Percentiles rank a stretch among this genome's conserved stretches.
phyloP scores from a whole-genome alignment of 2,888 invertebrate species.

The Andrena hattorfiana region DNA sequence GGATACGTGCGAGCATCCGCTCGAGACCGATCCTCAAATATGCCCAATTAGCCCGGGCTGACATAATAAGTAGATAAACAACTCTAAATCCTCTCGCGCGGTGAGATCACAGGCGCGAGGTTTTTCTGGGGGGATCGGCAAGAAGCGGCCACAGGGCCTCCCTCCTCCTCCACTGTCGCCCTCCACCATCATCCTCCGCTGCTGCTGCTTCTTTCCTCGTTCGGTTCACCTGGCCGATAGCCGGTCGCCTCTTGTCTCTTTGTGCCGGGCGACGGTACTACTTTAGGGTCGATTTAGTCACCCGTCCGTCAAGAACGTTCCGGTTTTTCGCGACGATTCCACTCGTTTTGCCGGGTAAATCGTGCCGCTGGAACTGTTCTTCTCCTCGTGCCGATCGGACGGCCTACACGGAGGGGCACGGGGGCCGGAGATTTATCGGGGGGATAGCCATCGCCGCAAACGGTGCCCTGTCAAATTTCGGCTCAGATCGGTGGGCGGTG shows the following conservation, averaged over 20 bases:
- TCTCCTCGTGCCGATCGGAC: constrained; percentile 48
- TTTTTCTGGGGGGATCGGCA: constrained; percentile 72
- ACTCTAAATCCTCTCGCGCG: constrained; percentile 77
- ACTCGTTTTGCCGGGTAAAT: constrained; percentile 60
- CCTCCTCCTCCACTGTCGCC: neutral
- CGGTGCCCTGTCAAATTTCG: constrained; percentile 48
- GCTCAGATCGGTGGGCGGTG: constrained; percentile 17
- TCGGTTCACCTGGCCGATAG: constrained; percentile 38
- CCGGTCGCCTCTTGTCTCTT: constrained; percentile 47
- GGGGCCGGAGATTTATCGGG: constrained; percentile 43
- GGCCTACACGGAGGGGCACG: constrained; percentile 29
- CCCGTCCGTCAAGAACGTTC: constrained; percentile 77
- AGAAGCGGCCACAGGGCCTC: constrained; percentile 59
- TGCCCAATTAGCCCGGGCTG: constrained; percentile 82
- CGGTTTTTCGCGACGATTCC: constrained; percentile 68
- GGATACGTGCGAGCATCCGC: constrained; percentile 79
- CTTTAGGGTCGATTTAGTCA: constrained; percentile 82
- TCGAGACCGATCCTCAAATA: constrained; percentile 76
- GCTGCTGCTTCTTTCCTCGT: constrained; percentile 37
- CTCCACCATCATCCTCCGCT: constrained; percentile 1
- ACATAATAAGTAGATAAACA: constrained; percentile 84
- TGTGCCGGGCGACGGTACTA: constrained; percentile 76
- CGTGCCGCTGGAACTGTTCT: constrained; percentile 51
- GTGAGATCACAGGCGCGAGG: constrained; percentile 81
- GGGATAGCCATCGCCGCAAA: constrained; percentile 20